Percentiles rank a stretch among this genome's conserved stretches.
Conservation (phyloP, 2,888 invertebrate species). For the Synanthedon formicaeformis region DNA sequence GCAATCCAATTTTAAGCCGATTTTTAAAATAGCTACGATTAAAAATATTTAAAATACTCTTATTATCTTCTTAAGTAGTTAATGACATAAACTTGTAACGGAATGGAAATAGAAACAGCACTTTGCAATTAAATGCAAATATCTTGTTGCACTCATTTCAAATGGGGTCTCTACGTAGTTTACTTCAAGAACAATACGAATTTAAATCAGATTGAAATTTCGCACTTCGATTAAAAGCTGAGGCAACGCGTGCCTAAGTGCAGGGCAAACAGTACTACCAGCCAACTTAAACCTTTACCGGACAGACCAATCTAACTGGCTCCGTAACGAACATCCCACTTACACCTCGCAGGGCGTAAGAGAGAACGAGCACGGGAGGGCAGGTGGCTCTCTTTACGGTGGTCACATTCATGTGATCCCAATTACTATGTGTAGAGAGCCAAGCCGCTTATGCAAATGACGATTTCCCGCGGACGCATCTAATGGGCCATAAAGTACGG, state of each 20-base stretch:
- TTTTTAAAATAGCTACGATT: no score
- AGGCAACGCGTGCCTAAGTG: constrained; percentile 46
- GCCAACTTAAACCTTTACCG: constrained; percentile 50
- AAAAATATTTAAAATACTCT: no score
- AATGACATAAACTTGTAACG: no score
- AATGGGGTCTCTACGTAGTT: constrained; percentile 28
- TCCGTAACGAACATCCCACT: constrained; percentile 1
- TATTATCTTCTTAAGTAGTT: no score
- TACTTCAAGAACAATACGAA: constrained; percentile 54
- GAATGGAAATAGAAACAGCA: neutral
- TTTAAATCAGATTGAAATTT: constrained; percentile 66
- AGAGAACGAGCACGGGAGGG: constrained; percentile 8
- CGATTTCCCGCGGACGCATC: constrained; percentile 64
- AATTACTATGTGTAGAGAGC: constrained; percentile 65
- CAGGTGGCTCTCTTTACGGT: constrained; percentile 28
- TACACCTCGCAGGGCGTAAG: neutral
- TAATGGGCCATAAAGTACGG: constrained; percentile 55
- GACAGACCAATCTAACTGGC: constrained; percentile 32
- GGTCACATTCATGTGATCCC: constrained; percentile 56
- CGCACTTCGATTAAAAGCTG: constrained; percentile 61
- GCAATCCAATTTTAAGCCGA: no score
- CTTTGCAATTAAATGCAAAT: constrained; percentile 45
- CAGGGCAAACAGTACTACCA: constrained; percentile 55
- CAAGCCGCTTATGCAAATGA: constrained; percentile 70
- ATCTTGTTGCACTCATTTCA: constrained; percentile 26